phyloP scores from a whole-genome alignment of 1,140 invertebrate genomes.

The Psix sp. region DNA sequence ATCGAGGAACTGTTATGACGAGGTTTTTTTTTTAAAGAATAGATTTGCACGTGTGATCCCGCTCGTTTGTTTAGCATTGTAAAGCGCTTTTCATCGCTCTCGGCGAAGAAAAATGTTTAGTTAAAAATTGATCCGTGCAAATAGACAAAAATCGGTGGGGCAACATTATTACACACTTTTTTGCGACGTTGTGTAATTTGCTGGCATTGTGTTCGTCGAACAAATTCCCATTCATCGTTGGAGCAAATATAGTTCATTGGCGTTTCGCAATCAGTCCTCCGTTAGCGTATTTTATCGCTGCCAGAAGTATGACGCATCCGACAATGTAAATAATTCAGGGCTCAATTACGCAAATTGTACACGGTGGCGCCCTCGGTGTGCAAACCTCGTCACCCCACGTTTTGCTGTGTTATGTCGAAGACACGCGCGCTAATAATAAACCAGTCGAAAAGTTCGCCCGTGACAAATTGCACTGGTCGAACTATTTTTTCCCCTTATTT shows the following conservation, averaged over 20 bases:
- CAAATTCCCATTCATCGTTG: conserved; percentile 50
- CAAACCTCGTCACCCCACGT: conserved; percentile 29
- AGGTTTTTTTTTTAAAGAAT: no score
- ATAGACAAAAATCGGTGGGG: conserved; percentile 26
- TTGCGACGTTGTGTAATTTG: conserved; percentile 35
- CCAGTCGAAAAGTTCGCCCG: conserved; percentile 56
- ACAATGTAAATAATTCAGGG: conserved; percentile 76
- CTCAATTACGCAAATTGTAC: conserved; percentile 76
- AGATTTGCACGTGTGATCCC: no score
- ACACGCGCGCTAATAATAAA: conserved; percentile 59
- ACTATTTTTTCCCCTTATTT: conserved; percentile 35
- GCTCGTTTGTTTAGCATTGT: no score
- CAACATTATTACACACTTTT: conserved; percentile 20
- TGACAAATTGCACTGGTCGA: conserved; percentile 47
- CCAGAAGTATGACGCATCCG: conserved; percentile 73
- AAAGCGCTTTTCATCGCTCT: background rate
- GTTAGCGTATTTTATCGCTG: conserved; percentile 68
- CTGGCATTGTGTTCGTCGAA: conserved; percentile 32
- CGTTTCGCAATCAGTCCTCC: conserved; percentile 50
- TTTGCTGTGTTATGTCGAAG: conserved; percentile 49
- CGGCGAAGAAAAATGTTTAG: conserved; percentile 21
- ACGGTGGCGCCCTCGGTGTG: conserved; percentile 48
- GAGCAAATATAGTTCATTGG: conserved; percentile 48
- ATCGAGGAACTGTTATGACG: no score
- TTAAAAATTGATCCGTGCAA: conserved; percentile 21